Conservation (phyloP, 2,113 vertebrate genomes). For the Coptodon bakossiorum region DNA sequence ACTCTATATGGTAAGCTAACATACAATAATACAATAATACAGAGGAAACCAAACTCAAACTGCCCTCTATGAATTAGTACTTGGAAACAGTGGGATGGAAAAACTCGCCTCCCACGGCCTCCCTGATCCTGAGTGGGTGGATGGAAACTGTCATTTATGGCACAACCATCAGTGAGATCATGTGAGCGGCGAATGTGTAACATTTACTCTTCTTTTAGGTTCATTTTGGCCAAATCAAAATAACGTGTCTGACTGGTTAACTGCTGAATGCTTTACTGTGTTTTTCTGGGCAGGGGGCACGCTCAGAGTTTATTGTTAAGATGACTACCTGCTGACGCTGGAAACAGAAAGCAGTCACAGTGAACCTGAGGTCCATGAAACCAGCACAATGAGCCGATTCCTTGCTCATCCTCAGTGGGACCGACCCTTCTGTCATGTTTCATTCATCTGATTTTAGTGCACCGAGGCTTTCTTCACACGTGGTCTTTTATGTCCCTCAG, state of each 20-base stretch:
- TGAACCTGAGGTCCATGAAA: accelerated
- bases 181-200: not conserved
- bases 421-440: not conserved
- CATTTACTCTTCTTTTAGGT: not conserved
- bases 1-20: not conserved
- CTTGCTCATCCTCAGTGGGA: not conserved
- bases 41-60: not conserved
- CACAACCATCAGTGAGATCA: not conserved
- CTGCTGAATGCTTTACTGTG: not conserved
- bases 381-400: not conserved
- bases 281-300: not conserved
- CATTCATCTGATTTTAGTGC: not conserved
- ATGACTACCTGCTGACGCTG: not conserved
- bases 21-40: not conserved
- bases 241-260: not conserved
- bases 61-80: too few relatives aligned
- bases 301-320: accelerated
- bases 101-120: not conserved
- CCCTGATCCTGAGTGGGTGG: not conserved
- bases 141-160: not conserved
- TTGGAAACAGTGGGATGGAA: accelerated
- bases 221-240: not conserved
- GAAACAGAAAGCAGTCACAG: not conserved
- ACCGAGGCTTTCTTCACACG: not conserved
- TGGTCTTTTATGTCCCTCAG: not conserved